Conservation (phyloP, 2,113 vertebrate species). For the Chunga burmeisteri region DNA sequence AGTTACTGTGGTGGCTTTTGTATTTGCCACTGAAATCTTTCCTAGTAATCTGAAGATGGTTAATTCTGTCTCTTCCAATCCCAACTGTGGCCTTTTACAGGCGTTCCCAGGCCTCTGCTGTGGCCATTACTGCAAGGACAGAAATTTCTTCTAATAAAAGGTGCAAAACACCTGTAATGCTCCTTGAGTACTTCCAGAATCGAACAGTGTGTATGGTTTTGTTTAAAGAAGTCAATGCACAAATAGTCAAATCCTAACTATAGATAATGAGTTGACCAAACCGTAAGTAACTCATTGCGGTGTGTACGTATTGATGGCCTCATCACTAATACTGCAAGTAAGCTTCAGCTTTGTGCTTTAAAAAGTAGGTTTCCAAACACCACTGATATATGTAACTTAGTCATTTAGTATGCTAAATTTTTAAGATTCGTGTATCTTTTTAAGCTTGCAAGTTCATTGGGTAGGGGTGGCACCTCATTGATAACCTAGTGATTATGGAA, state of each 20-base stretch:
- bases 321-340: not conserved
- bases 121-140: not conserved
- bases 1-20: not conserved
- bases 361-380: not conserved
- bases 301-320: not conserved
- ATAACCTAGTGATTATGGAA: not conserved
- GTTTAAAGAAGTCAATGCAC: not conserved
- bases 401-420: not conserved
- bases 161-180: not conserved
- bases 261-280: not conserved
- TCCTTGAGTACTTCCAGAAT: not conserved
- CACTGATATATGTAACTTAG: not conserved
- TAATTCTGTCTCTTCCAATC: not conserved
- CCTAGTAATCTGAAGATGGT: not conserved
- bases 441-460: not conserved
- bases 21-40: not conserved
- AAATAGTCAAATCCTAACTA: not conserved
- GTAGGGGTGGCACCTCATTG: not conserved
- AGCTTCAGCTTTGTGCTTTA: not conserved
- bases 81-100: not conserved
- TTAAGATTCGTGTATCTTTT: not conserved
- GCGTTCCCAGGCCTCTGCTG: not conserved
- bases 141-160: not conserved
- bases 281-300: not conserved
- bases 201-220: not conserved